Evolutionary conservation across 2,888 invertebrate genomes (phyloP).

Genomic region (Pammene fasciana): DNA sequence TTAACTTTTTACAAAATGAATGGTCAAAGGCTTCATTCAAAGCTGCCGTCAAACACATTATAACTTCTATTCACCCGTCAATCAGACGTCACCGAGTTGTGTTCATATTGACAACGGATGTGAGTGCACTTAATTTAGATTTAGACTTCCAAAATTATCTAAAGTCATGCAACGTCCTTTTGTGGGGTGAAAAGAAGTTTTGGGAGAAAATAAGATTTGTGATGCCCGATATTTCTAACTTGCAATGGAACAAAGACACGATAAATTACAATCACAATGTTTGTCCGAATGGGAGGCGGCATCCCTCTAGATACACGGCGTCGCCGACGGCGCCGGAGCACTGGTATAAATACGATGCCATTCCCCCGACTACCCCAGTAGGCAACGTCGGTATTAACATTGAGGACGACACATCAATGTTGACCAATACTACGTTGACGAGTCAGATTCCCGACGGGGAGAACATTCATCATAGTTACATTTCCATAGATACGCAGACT

Average conservation of each 20-base stretch:
- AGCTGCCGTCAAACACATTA: slow-evolving; percentile 89
- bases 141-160: slow-evolving; percentile 88
- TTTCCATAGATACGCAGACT: slow-evolving; percentile 85
- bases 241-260: slow-evolving; percentile 84
- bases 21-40: slow-evolving; percentile 93
- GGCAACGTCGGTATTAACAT: slow-evolving; percentile 80
- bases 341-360: slow-evolving; percentile 87
- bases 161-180: slow-evolving; percentile 87
- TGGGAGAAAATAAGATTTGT: slow-evolving; percentile 94
- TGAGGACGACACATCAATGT: slow-evolving; percentile 85
- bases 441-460: slow-evolving; percentile 86
- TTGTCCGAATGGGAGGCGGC: slow-evolving; percentile 83
- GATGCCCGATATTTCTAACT: slow-evolving; percentile 89
- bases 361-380: slow-evolving; percentile 79
- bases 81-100: slow-evolving; percentile 84
- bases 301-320: slow-evolving; percentile 86
- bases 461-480: slow-evolving; percentile 86
- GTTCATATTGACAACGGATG: slow-evolving; percentile 84
- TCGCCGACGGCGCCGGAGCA: slow-evolving; percentile 88
- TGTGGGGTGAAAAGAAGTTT: slow-evolving; percentile 93
- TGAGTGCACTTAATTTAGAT: slow-evolving; percentile 89
- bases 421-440: slow-evolving; percentile 83
- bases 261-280: slow-evolving; percentile 81
- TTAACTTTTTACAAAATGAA: slow-evolving; percentile 91
- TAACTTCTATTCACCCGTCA: slow-evolving; percentile 85